Conservation (phyloP, 2,113 vertebrate species). For the Anhinga anhinga region DNA sequence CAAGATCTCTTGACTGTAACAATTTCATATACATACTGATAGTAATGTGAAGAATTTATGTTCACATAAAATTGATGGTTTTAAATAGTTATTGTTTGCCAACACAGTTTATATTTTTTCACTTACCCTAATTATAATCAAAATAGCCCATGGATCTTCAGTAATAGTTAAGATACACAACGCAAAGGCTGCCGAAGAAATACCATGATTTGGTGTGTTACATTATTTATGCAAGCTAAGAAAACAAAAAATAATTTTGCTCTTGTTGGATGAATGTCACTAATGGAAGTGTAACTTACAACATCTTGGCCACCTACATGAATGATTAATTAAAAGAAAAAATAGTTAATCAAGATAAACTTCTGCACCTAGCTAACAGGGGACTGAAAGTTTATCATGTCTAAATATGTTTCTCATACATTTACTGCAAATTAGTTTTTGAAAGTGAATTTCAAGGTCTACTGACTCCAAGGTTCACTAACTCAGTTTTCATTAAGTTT, state of each 20-base stretch:
- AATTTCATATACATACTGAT: background rate
- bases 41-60: background rate
- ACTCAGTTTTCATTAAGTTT: slow-evolving; percentile 97
- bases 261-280: slow-evolving; percentile 7
- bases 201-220: background rate
- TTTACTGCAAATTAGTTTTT: slow-evolving; percentile 99
- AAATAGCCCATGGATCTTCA: background rate
- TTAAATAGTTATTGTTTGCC: background rate
- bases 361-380: slow-evolving; percentile 69
- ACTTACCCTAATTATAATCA: background rate
- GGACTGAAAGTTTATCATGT: slow-evolving; percentile 80
- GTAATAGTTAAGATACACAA: background rate
- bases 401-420: slow-evolving; percentile 95
- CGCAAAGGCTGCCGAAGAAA: background rate
- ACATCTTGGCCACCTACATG: background rate
- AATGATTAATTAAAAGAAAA: slow-evolving; percentile 76
- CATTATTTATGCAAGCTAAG: background rate
- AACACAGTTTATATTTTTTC: background rate
- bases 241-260: background rate
- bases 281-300: background rate
- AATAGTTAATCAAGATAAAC: slow-evolving; percentile 81
- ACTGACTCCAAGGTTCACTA: slow-evolving; percentile 88
- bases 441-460: slow-evolving; percentile 99
- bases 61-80: background rate
- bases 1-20: background rate